These are phyloP conservation scores for Choreutis nemorana DNA, from an alignment of 2,888 invertebrate genomes.

Conservation along the genomic window DNA sequence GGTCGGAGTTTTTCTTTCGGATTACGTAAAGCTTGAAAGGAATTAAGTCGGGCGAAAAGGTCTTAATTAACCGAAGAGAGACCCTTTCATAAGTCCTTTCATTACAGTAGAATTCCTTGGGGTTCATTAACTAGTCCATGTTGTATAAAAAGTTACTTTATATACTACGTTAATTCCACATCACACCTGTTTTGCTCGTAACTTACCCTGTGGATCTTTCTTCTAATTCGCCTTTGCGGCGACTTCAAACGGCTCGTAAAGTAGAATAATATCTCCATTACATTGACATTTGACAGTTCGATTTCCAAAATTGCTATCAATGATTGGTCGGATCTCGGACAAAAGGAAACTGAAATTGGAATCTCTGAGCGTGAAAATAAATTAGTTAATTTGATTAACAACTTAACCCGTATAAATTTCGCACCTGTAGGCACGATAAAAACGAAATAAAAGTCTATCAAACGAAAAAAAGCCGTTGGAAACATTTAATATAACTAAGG, in stretches of 20 bases:
- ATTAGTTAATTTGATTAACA: too few species aligned
- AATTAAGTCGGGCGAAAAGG: slow-evolving; percentile 26
- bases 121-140: slow-evolving; percentile 52
- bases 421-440: too few species aligned
- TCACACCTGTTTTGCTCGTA: slow-evolving; percentile 63
- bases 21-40: too few species aligned
- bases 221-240: slow-evolving; percentile 42
- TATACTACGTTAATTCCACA: slow-evolving; percentile 62
- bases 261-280: slow-evolving; percentile 52
- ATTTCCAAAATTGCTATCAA: slow-evolving; percentile 35
- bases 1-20: slow-evolving; percentile 18
- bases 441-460: too few species aligned
- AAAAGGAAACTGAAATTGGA: slow-evolving; percentile 10
- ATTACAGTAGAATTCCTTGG: slow-evolving; percentile 48
- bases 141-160: slow-evolving; percentile 57
- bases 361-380: too few species aligned
- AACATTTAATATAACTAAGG: too few species aligned
- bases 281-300: slow-evolving; percentile 50
- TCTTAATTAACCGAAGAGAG: slow-evolving; percentile 40
- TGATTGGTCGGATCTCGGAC: slow-evolving; percentile 31
- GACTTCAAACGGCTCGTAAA: slow-evolving; percentile 48
- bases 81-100: slow-evolving; percentile 41
- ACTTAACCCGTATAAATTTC: too few species aligned
- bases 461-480: too few species aligned
- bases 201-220: slow-evolving; percentile 47